Conservation (phyloP, 2,888 invertebrate genomes). For the Parascotia fuliginaria region DNA sequence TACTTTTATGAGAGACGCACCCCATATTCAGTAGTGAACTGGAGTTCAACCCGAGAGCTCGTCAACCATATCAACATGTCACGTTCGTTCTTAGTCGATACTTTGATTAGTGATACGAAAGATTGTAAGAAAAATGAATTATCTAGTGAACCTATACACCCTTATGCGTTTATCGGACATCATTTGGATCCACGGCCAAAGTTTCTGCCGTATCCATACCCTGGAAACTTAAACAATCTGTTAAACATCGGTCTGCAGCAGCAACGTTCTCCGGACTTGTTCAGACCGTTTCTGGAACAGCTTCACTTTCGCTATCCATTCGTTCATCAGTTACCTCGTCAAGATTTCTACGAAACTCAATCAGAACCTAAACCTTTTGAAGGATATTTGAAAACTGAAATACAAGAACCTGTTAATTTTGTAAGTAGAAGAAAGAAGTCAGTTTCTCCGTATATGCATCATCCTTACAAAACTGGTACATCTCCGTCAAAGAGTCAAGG, state of each 20-base stretch:
- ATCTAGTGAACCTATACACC: constrained; percentile 70
- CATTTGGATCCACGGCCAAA: constrained; percentile 72
- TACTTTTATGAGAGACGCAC: constrained; percentile 71
- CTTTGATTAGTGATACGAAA: constrained; percentile 89
- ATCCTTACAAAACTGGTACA: constrained; percentile 72
- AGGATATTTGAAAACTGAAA: constrained; percentile 66
- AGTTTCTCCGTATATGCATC: constrained; percentile 74
- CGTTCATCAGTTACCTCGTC: constrained; percentile 74
- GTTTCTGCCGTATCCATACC: constrained; percentile 87
- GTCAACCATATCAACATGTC: constrained; percentile 86
- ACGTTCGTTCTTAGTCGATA: constrained; percentile 92
- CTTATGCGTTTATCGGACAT: constrained; percentile 71
- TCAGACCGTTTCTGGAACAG: constrained; percentile 79
- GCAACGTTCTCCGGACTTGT: constrained; percentile 77
- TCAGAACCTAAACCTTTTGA: constrained; percentile 61
- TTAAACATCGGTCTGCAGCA: constrained; percentile 88
- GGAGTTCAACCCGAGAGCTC: constrained; percentile 53
- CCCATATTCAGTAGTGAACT: constrained; percentile 66
- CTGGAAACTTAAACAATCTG: constrained; percentile 88
- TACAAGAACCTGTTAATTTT: constrained; percentile 66
- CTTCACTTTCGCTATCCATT: constrained; percentile 75
- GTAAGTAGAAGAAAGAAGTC: constrained; percentile 73
- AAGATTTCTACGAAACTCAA: constrained; percentile 64
- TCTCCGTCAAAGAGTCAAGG: constrained; percentile 77
- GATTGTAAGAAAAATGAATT: constrained; percentile 70